Conservation (phyloP, 1,140 invertebrate genomes). For the Scaptomyza pallida region DNA sequence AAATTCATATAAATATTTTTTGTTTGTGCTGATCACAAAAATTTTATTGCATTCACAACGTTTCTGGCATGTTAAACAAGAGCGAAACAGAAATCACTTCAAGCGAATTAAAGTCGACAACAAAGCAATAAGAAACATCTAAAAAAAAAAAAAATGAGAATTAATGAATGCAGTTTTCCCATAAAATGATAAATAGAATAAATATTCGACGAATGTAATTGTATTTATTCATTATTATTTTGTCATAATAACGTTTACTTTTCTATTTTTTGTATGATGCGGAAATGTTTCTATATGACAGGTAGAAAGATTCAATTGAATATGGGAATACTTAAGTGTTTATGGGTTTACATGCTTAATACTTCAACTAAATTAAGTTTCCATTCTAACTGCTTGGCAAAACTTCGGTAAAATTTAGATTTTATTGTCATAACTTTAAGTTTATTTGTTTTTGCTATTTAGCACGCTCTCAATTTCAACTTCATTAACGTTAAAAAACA, state of each 20-base stretch:
- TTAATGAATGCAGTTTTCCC: too few relatives aligned
- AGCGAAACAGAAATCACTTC: background rate
- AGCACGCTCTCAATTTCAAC: background rate
- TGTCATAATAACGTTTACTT: constrained; percentile 57
- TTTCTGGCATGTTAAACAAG: constrained; percentile 4
- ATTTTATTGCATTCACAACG: constrained; percentile 11
- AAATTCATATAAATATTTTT: constrained; percentile 8
- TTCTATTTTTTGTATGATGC: constrained; percentile 51
- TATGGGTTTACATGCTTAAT: too few relatives aligned
- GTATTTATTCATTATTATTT: constrained; percentile 30
- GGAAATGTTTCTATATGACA: constrained; percentile 53
- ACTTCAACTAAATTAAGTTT: too few relatives aligned
- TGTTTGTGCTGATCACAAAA: constrained; percentile 8
- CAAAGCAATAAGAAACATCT: constrained; percentile 13
- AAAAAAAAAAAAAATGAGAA: too few relatives aligned
- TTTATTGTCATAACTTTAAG: too few relatives aligned
- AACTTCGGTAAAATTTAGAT: too few relatives aligned
- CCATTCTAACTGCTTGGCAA: too few relatives aligned
- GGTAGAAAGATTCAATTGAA: too few relatives aligned
- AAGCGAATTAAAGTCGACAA: background rate
- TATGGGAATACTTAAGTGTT: too few relatives aligned
- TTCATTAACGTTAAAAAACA: background rate
- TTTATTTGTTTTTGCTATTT: background rate
- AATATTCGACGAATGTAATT: background rate
- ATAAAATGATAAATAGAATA: constrained; percentile 38